Percentiles rank a stretch among this genome's conserved stretches.
Conservation (phyloP, 2,888 invertebrate species). For the Yponomeuta sedellus region DNA sequence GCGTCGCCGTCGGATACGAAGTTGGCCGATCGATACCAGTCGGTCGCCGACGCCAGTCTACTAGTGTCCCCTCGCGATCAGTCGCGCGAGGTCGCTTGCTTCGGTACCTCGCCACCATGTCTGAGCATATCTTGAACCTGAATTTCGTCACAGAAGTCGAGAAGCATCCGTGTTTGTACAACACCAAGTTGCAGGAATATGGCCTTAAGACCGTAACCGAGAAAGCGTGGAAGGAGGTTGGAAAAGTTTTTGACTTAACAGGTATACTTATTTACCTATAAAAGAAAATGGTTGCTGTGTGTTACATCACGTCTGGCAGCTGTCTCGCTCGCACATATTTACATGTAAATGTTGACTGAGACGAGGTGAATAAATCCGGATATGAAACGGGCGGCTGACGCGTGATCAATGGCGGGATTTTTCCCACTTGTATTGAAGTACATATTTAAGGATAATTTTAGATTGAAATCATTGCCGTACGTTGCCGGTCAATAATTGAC, state of each 20-base stretch:
- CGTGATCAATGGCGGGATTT: too few relatives aligned
- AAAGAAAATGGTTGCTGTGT: too few relatives aligned
- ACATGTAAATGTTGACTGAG: too few relatives aligned
- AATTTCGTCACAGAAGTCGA: background rate
- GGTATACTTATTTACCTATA: background rate
- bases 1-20: background rate
- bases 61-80: background rate
- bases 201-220: background rate
- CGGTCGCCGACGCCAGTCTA: background rate
- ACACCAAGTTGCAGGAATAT: background rate
- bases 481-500: too few relatives aligned
- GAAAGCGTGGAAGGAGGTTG: background rate
- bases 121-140: background rate
- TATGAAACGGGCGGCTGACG: too few relatives aligned
- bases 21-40: background rate
- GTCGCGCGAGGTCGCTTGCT: background rate
- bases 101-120: background rate
- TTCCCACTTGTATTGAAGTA: too few relatives aligned
- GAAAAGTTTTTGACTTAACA: background rate
- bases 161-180: background rate
- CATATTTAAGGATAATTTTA: too few relatives aligned
- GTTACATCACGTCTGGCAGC: too few relatives aligned
- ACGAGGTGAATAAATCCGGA: too few relatives aligned
- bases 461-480: too few relatives aligned
- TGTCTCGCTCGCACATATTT: too few relatives aligned